A percentile compares a stretch with the other conserved stretches of the same genome.
These are phyloP conservation scores for Macropis europaea DNA, from an alignment of 2,888 invertebrate species.

Conservation along the genomic window DNA sequence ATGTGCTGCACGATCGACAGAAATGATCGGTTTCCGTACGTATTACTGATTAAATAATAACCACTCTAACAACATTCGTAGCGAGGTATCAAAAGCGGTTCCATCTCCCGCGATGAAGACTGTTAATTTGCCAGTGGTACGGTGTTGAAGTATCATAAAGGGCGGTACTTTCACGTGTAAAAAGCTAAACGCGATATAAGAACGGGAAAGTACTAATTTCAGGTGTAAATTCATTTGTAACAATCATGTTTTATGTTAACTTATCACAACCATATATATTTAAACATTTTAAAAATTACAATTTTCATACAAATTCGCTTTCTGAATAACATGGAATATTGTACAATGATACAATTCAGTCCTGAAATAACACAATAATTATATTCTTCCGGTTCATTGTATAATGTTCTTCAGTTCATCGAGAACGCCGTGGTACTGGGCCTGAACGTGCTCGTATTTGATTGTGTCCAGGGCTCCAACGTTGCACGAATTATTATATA, in stretches of 20 bases:
- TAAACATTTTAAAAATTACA: conserved; percentile 16
- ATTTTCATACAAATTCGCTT: conserved; percentile 4
- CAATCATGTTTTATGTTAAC: neutral
- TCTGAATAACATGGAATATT: neutral
- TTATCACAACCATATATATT: neutral
- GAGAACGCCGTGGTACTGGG: conserved; percentile 27
- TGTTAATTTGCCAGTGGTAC: conserved; percentile 6
- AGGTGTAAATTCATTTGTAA: neutral
- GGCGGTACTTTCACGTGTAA: too few species aligned
- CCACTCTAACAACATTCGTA: neutral
- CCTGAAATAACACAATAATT: neutral
- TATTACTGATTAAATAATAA: conserved; percentile 51
- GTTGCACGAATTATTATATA: conserved; percentile 81
- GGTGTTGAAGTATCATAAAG: neutral
- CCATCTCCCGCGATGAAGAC: neutral
- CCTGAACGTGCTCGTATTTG: conserved; percentile 18
- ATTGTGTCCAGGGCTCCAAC: conserved; percentile 71
- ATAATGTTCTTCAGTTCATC: neutral
- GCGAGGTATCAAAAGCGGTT: conserved; percentile 11
- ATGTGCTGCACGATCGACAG: conserved; percentile 8
- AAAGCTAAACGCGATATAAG: too few species aligned
- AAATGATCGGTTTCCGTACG: conserved; percentile 33
- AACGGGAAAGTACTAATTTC: too few species aligned
- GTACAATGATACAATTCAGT: neutral
- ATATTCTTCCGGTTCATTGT: neutral